Conservation (phyloP, 2,888 invertebrate genomes). For the Merodon equestris region DNA sequence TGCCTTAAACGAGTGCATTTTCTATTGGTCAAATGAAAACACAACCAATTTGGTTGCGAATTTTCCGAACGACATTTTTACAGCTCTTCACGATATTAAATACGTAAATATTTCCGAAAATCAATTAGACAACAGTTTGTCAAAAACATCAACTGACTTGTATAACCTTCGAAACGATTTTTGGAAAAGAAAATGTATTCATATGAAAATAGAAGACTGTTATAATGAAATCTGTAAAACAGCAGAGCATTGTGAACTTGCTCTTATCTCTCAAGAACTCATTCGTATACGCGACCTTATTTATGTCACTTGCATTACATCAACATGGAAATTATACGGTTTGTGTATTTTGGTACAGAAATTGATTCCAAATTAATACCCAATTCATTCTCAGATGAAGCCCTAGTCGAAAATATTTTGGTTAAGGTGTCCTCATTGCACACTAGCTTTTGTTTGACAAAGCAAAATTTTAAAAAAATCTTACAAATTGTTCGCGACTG, state of each 20-base stretch:
- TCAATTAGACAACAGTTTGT: constrained; percentile 61
- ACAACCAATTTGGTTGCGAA: constrained; percentile 38
- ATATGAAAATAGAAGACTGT: constrained; percentile 84
- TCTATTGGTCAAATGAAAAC: constrained; percentile 21
- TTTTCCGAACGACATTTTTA: constrained; percentile 46
- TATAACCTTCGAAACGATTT: constrained; percentile 73
- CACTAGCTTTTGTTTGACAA: constrained; percentile 75
- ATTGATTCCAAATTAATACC: neutral
- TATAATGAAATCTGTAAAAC: constrained; percentile 89
- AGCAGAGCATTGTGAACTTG: constrained; percentile 87
- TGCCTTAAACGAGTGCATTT: constrained; percentile 27
- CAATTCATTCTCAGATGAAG: constrained; percentile 69
- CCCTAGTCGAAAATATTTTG: constrained; percentile 72
- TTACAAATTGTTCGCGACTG: constrained; percentile 83
- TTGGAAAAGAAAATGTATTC: constrained; percentile 77
- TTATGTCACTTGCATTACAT: constrained; percentile 83
- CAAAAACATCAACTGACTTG: constrained; percentile 71
- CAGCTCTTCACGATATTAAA: constrained; percentile 54
- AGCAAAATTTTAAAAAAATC: constrained; percentile 83
- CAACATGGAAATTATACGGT: constrained; percentile 92
- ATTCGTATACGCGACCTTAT: constrained; percentile 86
- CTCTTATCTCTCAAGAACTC: constrained; percentile 88
- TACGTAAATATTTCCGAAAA: constrained; percentile 26
- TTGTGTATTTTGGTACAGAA: constrained; percentile 47
- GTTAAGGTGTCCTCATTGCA: constrained; percentile 72